phyloP scores from a whole-genome alignment of 2,888 invertebrate species.

The Mesopsocus fuscifrons region DNA sequence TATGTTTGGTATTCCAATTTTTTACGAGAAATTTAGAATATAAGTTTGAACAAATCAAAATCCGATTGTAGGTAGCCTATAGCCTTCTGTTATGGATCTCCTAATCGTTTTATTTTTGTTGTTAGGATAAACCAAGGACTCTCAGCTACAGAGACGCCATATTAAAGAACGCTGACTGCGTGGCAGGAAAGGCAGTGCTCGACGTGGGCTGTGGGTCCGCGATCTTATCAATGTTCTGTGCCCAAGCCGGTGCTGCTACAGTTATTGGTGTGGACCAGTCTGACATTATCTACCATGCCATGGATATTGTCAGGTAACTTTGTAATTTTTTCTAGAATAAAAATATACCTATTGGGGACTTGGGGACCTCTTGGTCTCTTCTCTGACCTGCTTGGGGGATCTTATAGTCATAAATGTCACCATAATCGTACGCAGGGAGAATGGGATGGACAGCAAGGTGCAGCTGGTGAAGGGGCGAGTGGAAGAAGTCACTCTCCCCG shows the following conservation, averaged over 20 bases:
- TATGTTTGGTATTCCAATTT: no score
- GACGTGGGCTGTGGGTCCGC: constrained; percentile 98
- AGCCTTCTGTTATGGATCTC: background rate
- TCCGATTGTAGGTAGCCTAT: no score
- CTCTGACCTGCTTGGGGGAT: background rate
- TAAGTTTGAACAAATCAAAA: constrained; percentile 11
- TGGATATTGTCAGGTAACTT: constrained; percentile 68
- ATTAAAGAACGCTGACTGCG: constrained; percentile 43
- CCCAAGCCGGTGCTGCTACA: constrained; percentile 75
- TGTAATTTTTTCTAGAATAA: background rate
- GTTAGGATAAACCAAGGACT: constrained; percentile 62
- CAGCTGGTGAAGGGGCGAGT: constrained; percentile 66
- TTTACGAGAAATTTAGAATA: constrained; percentile 8
- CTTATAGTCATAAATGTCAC: no score
- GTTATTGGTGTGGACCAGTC: constrained; percentile 93
- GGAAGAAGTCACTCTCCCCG: constrained; percentile 60
- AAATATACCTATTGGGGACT: background rate
- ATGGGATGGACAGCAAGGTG: constrained; percentile 50
- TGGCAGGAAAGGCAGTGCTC: constrained; percentile 61
- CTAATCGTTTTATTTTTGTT: constrained; percentile 13
- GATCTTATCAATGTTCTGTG: constrained; percentile 95
- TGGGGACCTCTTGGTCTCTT: background rate
- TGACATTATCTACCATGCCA: constrained; percentile 85
- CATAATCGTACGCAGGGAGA: constrained; percentile 53
- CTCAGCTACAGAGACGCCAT: constrained; percentile 74